phyloP scores from a whole-genome alignment of 2,797 vertebrate genomes.

The Lutjanus campechanus region DNA sequence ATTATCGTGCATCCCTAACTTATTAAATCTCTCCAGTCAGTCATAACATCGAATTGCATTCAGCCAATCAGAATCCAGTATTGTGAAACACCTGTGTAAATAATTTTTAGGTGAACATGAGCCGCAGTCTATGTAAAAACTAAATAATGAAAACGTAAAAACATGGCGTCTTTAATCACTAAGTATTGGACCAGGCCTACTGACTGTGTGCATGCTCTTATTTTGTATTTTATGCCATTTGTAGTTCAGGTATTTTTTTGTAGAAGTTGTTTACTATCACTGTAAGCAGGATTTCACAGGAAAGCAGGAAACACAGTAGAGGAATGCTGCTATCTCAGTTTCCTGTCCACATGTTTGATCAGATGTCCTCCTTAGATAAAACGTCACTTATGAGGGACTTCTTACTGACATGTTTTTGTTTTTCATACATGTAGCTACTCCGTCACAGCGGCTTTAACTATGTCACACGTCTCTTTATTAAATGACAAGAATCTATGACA shows the following conservation, averaged over 20 bases:
- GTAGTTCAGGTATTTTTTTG: slow-evolving; percentile 23
- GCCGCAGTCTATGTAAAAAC: neutral
- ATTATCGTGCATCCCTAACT: neutral
- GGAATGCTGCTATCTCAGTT: slow-evolving; percentile 32
- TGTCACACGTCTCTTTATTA: neutral
- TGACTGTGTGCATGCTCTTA: slow-evolving; percentile 14
- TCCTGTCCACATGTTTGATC: neutral
- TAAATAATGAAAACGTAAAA: neutral
- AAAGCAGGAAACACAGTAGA: slow-evolving; percentile 11
- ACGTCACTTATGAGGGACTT: neutral
- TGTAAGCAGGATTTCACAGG: slow-evolving; percentile 9
- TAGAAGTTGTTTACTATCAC: slow-evolving; percentile 6
- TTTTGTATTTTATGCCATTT: slow-evolving; percentile 18
- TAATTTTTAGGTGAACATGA: neutral
- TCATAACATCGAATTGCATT: neutral
- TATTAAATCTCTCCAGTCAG: neutral
- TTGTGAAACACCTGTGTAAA: neutral
- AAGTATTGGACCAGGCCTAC: neutral
- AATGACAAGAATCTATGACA: slow-evolving; percentile 6
- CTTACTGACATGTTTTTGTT: neutral
- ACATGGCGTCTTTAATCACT: neutral
- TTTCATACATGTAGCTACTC: neutral
- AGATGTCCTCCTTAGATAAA: slow-evolving; percentile 8
- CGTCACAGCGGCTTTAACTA: neutral
- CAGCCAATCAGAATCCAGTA: slow-evolving; percentile 8